phyloP scores from a whole-genome alignment of 2,797 vertebrate genomes.

The Cynopterus sphinx region DNA sequence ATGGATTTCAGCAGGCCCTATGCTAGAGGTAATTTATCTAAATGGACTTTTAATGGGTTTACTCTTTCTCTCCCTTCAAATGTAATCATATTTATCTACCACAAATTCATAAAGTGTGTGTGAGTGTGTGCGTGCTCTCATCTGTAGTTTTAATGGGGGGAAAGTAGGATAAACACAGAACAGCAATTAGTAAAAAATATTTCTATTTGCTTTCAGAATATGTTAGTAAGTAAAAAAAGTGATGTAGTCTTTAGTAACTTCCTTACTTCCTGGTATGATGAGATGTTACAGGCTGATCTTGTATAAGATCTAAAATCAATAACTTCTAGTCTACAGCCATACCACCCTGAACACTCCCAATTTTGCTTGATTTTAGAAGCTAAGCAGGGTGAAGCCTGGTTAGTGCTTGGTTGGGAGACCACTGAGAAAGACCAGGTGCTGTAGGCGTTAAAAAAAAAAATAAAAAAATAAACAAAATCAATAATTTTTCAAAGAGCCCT shows the following conservation, averaged over 20 bases:
- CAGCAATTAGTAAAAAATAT: not conserved
- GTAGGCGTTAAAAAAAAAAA: too few relatives aligned
- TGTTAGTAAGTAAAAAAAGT: not conserved
- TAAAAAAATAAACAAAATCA: not conserved
- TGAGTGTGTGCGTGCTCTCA: not conserved
- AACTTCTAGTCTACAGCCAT: not conserved
- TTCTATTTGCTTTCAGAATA: not conserved
- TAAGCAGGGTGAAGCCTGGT: too few relatives aligned
- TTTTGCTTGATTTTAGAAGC: too few relatives aligned
- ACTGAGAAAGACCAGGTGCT: too few relatives aligned
- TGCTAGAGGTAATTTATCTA: not conserved
- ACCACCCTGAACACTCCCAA: too few relatives aligned
- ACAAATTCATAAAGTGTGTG: not conserved
- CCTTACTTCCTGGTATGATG: not conserved
- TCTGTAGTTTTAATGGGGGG: not conserved
- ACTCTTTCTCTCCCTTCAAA: not conserved
- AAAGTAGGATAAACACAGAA: not conserved
- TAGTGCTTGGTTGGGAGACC: too few relatives aligned
- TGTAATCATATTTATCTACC: not conserved
- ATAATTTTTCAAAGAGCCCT: not conserved
- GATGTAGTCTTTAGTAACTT: not conserved
- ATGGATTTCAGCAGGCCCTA: not conserved
- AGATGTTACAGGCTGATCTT: not conserved
- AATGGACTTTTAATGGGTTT: conserved; percentile 16
- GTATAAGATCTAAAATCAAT: not conserved